Conservation (phyloP, 1,140 invertebrate species). For the Penaeus japonicus region DNA sequence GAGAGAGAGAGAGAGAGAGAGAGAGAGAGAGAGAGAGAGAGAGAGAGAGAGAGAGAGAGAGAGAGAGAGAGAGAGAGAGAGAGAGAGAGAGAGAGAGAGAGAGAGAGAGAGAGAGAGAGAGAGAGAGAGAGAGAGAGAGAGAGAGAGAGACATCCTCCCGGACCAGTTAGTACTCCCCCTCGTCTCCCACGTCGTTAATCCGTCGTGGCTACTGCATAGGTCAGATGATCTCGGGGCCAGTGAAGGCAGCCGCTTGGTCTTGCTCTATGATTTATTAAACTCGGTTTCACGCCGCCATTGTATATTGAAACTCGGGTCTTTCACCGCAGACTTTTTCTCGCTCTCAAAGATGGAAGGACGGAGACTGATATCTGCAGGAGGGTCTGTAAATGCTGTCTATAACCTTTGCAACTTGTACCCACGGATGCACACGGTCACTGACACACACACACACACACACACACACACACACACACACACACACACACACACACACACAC, state of each 20-base stretch:
- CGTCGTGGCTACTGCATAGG: too few species aligned
- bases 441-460: too few species aligned
- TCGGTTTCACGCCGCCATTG: too few species aligned
- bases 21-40: background rate
- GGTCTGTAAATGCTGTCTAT: background rate
- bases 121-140: background rate
- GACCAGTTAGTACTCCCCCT: too few species aligned
- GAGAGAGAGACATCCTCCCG: background rate
- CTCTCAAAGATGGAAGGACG: background rate
- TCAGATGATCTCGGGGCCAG: too few species aligned
- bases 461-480: constrained; percentile 9
- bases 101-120: background rate
- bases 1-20: background rate
- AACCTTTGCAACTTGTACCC: background rate
- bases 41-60: background rate
- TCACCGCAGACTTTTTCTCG: too few species aligned
- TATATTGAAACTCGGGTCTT: too few species aligned
- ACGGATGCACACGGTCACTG: background rate
- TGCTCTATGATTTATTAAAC: too few species aligned
- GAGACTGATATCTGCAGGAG: background rate
- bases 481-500: constrained; percentile 33
- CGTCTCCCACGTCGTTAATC: too few species aligned
- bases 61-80: background rate
- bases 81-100: background rate
- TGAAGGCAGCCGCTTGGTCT: too few species aligned